A percentile compares a stretch with the other conserved stretches of the same genome.
Evolutionary conservation across 2,888 invertebrate species (phyloP).

Genomic region (Coecobrya sp.): DNA sequence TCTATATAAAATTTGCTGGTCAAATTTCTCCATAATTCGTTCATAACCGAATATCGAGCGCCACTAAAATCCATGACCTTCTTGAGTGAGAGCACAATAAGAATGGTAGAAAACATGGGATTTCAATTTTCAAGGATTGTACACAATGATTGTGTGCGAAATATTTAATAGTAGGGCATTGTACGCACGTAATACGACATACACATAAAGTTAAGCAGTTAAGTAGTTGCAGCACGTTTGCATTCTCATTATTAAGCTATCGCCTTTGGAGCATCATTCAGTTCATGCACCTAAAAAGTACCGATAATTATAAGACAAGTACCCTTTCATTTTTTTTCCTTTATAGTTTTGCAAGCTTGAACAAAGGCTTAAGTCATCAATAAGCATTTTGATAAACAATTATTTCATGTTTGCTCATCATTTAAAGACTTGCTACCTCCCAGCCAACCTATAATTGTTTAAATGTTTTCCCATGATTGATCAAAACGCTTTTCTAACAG

Average conservation of each 20-base stretch:
- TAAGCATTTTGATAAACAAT: constrained; percentile 12
- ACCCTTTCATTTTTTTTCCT: constrained; percentile 29
- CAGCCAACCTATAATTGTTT: neutral
- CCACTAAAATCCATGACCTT: constrained; percentile 46
- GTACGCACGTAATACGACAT: neutral
- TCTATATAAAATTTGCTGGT: no score
- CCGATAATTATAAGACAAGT: neutral
- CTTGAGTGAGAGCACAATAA: constrained; percentile 10
- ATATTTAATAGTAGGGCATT: neutral
- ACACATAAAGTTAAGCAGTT: neutral
- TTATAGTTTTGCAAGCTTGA: neutral
- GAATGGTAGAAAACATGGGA: neutral
- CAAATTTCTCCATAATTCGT: no score
- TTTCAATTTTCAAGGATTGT: constrained; percentile 19
- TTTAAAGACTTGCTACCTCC: neutral
- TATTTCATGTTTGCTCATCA: constrained; percentile 39
- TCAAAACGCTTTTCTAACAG: neutral
- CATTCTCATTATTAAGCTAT: no score
- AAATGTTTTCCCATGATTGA: constrained; percentile 55
- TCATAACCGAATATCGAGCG: neutral
- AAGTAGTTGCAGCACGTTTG: no score
- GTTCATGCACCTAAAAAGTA: neutral
- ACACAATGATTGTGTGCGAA: neutral
- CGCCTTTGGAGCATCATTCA: neutral
- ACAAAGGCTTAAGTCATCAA: neutral